phyloP scores from a whole-genome alignment of 2,888 invertebrate genomes.

The Esperia sulphurella region DNA sequence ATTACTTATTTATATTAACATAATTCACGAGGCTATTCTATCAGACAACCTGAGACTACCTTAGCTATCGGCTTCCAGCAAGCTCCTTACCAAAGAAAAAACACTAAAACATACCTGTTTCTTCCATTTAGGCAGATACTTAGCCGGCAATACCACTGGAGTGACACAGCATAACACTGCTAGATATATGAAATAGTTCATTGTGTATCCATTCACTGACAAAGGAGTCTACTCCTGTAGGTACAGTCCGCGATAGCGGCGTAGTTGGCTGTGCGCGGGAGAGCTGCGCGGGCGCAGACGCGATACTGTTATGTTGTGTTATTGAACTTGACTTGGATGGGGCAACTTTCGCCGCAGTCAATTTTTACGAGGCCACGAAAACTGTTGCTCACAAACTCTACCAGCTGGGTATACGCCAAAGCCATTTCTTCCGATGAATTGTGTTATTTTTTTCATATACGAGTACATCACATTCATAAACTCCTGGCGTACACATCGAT shows the following conservation, averaged over 20 bases:
- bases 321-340: conserved; percentile 67
- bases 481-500: too few species aligned
- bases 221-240: not conserved
- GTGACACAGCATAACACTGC: conserved; percentile 43
- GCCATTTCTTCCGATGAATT: too few species aligned
- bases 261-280: not conserved
- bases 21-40: too few species aligned
- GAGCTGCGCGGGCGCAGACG: conserved; percentile 31
- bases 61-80: too few species aligned
- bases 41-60: too few species aligned
- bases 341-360: conserved; percentile 62
- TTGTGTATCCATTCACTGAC: conserved; percentile 21
- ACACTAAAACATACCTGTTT: conserved; percentile 84
- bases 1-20: too few species aligned
- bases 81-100: too few species aligned
- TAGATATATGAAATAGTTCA: conserved; percentile 36
- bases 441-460: too few species aligned
- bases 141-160: conserved; percentile 58
- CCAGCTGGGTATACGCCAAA: too few species aligned
- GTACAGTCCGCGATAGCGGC: conserved; percentile 31
- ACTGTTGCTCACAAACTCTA: conserved; percentile 9
- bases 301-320: conserved; percentile 65
- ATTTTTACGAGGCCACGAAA: conserved; percentile 49
- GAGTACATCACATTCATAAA: too few species aligned
- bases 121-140: conserved; percentile 89